Evolutionary conservation across 2,888 invertebrate genomes (phyloP).

Genomic region (Melinaea marsaeus): DNA sequence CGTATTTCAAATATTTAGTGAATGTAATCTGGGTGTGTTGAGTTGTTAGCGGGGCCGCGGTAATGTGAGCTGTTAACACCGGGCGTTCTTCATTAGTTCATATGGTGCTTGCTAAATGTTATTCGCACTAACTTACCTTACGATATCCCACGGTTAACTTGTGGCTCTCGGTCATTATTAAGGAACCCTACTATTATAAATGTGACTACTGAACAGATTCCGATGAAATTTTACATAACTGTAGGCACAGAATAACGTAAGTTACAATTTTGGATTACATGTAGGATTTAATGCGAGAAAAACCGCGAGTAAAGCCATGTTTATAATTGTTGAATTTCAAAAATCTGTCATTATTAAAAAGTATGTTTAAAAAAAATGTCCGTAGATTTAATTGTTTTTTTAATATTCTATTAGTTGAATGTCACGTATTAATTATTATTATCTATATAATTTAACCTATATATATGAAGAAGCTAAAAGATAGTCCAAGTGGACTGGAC

Average conservation of each 20-base stretch:
- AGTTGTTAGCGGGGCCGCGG: slow-evolving; percentile 61
- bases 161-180: not conserved
- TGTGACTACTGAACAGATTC: no score
- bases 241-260: no score
- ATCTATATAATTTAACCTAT: not conserved
- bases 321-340: no score
- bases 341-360: no score
- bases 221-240: no score
- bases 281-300: no score
- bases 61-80: slow-evolving; percentile 68
- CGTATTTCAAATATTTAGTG: slow-evolving; percentile 67
- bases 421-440: not conserved
- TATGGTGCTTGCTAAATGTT: slow-evolving; percentile 55
- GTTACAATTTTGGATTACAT: no score
- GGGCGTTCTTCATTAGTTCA: slow-evolving; percentile 65
- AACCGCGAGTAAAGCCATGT: no score
- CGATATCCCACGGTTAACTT: slow-evolving; percentile 32
- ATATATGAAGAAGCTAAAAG: slow-evolving; percentile 22
- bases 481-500: slow-evolving; percentile 32
- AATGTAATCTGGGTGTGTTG: slow-evolving; percentile 66
- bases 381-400: no score
- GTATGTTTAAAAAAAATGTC: no score
- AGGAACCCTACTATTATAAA: no score
- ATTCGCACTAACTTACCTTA: slow-evolving; percentile 50
- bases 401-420: not conserved